Base-by-base conservation (phyloP, 2,888 invertebrate genomes). In the Epinotia nisella region DNA sequence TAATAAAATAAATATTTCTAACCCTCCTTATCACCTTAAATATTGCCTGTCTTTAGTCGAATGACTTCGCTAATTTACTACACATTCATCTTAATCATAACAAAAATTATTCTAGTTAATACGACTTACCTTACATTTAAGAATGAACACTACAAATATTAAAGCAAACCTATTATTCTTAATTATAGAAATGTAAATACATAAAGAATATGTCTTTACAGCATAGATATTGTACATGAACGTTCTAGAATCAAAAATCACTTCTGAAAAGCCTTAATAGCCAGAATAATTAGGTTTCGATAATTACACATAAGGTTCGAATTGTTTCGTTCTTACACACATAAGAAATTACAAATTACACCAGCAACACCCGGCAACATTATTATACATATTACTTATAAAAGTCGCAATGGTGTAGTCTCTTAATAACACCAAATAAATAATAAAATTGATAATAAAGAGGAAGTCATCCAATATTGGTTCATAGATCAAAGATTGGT, bases 171-270 rank as follows among this genome's bases (percentile, higher is more conserved):
- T 84, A 86, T 84, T 78, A 79, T 79, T 78, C 85, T 87, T 89
- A 89, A 90, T 89, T 90, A 89, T 88, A 85, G 87, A 90, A 92
- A 91, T 90, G 90, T 87, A 80, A 69, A 59, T 72, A 75, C 76
- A 79, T 83, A 80, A 81, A 85, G 85, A 83, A 82, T 80, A 78
- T 71, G 76, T 87, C 85, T 86, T 84, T 87, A 89, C 83, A 83
- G 80, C 79, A 81, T 82, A 80, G 78, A 87, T 87, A 88, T 84
- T 85, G 87, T 86, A 86, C 61, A 67, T 49, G 68, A 66, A 60
- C 68, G 55, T 49, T 62, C 29, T 41, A 49, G 61, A 55, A 71
- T 67, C 58, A 62, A 56, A 61, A 67, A 60, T 61, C 55, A 72
- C 67, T 24, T 41, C 61, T 62, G 49, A 66, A 41, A 71, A 55